phyloP scores from a whole-genome alignment of 1,140 invertebrate genomes.

The Agrilus planipennis region DNA sequence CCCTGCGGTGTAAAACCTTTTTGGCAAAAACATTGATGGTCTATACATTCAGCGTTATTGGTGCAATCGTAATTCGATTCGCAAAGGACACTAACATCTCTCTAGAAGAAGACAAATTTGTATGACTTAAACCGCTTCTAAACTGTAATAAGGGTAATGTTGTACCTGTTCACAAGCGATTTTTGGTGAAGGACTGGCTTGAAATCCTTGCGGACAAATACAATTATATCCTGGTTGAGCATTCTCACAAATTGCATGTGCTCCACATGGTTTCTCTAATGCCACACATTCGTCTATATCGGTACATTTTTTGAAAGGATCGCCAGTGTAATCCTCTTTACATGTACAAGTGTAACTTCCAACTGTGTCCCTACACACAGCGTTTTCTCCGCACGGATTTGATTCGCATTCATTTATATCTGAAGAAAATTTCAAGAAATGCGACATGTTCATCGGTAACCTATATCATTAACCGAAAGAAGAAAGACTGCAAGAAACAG shows the following conservation, averaged over 20 bases:
- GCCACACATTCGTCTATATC: slow-evolving; percentile 86
- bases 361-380: slow-evolving; percentile 73
- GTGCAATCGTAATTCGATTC: slow-evolving; percentile 83
- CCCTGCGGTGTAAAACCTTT: slow-evolving; percentile 72
- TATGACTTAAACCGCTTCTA: background rate
- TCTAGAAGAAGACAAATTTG: slow-evolving; percentile 36
- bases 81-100: slow-evolving; percentile 76
- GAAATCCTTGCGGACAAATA: slow-evolving; percentile 78
- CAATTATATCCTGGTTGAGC: slow-evolving; percentile 75
- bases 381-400: slow-evolving; percentile 75
- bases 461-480: slow-evolving; percentile 23
- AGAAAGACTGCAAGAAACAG: slow-evolving; percentile 31
- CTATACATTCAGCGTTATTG: slow-evolving; percentile 81
- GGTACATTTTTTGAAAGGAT: slow-evolving; percentile 68
- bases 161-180: slow-evolving; percentile 76
- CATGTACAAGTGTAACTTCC: slow-evolving; percentile 78
- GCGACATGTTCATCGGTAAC: slow-evolving; percentile 25
- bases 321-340: slow-evolving; percentile 71
- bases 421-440: slow-evolving; percentile 34
- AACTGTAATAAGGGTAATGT: background rate
- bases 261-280: slow-evolving; percentile 71
- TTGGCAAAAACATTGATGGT: slow-evolving; percentile 82
- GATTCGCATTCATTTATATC: slow-evolving; percentile 82
- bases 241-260: slow-evolving; percentile 81
- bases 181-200: slow-evolving; percentile 64